Conservation (phyloP, 2,888 invertebrate genomes). For the Auanema sp. region DNA sequence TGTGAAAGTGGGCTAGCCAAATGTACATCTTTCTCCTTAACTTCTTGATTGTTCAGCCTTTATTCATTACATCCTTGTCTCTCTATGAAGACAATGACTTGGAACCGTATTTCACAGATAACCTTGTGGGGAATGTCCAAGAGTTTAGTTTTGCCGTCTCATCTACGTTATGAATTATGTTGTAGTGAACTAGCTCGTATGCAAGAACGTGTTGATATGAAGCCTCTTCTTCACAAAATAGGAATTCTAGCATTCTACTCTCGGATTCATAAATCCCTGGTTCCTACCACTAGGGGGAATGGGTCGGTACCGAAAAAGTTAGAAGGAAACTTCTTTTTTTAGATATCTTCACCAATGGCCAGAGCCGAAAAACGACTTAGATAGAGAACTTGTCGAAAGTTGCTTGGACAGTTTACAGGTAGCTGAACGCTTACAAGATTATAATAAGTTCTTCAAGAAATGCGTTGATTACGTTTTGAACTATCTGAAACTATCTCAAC, state of each 20-base stretch:
- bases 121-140: too few species aligned
- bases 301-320: slow-evolving; percentile 3
- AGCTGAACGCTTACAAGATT: background rate
- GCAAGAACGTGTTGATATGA: slow-evolving; percentile 1
- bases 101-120: too few species aligned
- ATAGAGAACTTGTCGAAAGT: slow-evolving; percentile 21
- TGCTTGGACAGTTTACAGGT: slow-evolving; percentile 24
- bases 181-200: slow-evolving; percentile 14
- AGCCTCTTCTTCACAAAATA: slow-evolving; percentile 21
- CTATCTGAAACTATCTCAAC: too few species aligned
- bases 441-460: background rate
- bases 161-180: too few species aligned
- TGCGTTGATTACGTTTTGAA: too few species aligned
- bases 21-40: too few species aligned
- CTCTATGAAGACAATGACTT: too few species aligned
- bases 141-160: too few species aligned
- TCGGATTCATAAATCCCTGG: slow-evolving; percentile 26
- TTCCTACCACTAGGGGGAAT: slow-evolving; percentile 15
- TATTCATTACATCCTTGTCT: too few species aligned
- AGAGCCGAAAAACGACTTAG: slow-evolving; percentile 25
- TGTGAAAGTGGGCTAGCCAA: too few species aligned
- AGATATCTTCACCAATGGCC: slow-evolving; percentile 27
- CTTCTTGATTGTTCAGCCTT: too few species aligned
- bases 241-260: slow-evolving; percentile 36
- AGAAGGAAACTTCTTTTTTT: background rate